Evolutionary conservation across 2,888 invertebrate species (phyloP), one percentile per base, ranked within the genome.

Genomic region (Cephus sareptanus): DNA sequence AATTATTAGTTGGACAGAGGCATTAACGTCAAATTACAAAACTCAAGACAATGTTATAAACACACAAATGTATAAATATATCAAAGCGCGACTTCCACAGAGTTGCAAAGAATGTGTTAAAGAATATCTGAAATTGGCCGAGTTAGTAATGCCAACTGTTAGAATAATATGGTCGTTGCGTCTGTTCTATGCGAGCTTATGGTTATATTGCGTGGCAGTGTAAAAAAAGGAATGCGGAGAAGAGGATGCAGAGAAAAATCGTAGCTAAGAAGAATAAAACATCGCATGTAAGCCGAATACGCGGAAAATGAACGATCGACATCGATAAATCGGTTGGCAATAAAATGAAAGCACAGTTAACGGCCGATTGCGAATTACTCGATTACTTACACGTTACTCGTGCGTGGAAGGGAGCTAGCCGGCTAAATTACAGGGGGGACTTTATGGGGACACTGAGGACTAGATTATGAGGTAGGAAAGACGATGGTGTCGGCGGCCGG

Each of bases 391-490:
- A 76, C 73, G 74, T 40, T 56, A 31, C 69, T 79, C 69, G 76
- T 76, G 76, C 56, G 56, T 56, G 56, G 56, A 56, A 56, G 56
- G 56, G 76, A 30, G 76, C 73, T 79, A 79, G 79, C 74, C 76
- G 76, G 74, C 56, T 56, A 56, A 56, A 74, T 71, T 79, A 76
- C 69, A 69, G 23, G 56, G 9, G 40, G 40, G 3, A 56, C 23
- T 56, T 23, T 56, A 56, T 6, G 56, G 56, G 23, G 56, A 56
- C 56, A 56, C 23, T 23, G 56, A 56, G 13, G 78, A 69, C 74
- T 77, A 79, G 71, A 75, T 86, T 87, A 86, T 84, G 84, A 85
- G 77, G 83, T 78, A 76, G 87, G 87, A 81, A 87, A 88, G 77
- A 86, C 83, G 83, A 87, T 85, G 82, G 87, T 83, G 81, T 87